Base-by-base conservation (phyloP, 2,113 vertebrate genomes). In the Petroica traversi region DNA sequence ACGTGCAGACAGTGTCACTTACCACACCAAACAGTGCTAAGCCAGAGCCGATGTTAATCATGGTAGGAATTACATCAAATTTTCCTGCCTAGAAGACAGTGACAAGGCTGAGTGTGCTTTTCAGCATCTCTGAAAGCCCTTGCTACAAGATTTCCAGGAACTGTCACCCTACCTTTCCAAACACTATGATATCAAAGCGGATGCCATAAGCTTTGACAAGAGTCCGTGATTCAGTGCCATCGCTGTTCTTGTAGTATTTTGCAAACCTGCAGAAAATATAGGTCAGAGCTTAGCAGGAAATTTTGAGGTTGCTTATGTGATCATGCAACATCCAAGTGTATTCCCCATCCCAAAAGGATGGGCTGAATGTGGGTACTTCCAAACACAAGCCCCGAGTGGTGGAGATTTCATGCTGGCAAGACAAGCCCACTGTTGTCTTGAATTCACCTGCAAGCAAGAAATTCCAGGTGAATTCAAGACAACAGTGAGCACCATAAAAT, bases 191-290 rank as follows among this genome's bases (percentile, higher is more conserved):
- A 68, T 99, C 98, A 66, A 99, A 99, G 31, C 98, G 98, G 92
- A 99, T 99, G 81, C 99, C 98, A 0, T 98, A 99, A 7, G 98
- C 98, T 96, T 99, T 99, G 93, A 98, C 93, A 61, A 99, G 98
- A 0, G 98, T 99, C 93, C 99, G 98, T 23, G 68, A 96, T 52
- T 99, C 98, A 0, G 24, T 49, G 71, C 96, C 98, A 2, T 93
- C 61, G 2, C 41, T 59, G 24, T 97, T 96, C 54, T 29, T 97
- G 96, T 97, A 99, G 96, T 99, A 99, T 94, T 98, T 99, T 34
- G 99, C 98, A 97, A 98, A 99, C 95, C 99, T 99, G 93, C 59
- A 94, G 33, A 58, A 89, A 82, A 88, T 41, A 93, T 2, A 51
- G 45, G 38, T 78, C 68, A 84, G 59, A 93, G n/a, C 48, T 93